These are phyloP conservation scores for Dipus sagitta DNA, from an alignment of 2,797 vertebrate species.

Conservation along the genomic window DNA sequence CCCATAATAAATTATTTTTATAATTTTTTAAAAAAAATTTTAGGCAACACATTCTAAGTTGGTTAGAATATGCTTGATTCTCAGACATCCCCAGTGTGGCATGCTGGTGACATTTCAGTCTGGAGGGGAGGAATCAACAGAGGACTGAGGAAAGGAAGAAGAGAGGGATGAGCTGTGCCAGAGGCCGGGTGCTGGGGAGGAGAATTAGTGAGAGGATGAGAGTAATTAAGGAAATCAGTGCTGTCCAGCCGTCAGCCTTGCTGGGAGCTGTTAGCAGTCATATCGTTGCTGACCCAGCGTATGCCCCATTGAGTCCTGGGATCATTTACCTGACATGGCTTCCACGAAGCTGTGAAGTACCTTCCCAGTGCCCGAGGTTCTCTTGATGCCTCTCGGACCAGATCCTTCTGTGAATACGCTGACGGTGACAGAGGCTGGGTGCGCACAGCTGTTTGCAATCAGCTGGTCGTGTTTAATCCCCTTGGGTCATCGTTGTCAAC, in stretches of 20 bases:
- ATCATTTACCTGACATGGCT: neutral
- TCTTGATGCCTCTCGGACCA: neutral
- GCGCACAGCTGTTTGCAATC: neutral
- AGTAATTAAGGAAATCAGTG: neutral
- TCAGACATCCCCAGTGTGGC: neutral
- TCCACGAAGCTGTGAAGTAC: neutral
- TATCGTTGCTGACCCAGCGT: neutral
- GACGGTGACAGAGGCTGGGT: neutral
- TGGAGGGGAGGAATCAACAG: neutral
- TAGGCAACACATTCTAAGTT: neutral
- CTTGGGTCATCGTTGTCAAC: neutral
- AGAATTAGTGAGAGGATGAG: neutral
- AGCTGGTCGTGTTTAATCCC: neutral
- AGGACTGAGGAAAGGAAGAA: neutral
- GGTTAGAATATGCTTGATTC: neutral
- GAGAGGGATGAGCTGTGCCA: neutral
- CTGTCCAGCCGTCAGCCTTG: neutral
- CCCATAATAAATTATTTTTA: too few relatives aligned
- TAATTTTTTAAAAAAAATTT: neutral
- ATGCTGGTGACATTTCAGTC: neutral
- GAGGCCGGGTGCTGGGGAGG: constrained; percentile 2
- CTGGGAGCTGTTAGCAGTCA: neutral
- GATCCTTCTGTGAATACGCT: neutral
- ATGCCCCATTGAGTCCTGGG: constrained; percentile 22
- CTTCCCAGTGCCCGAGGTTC: neutral